Evolutionary conservation across 2,797 vertebrate genomes (phyloP), one percentile per base, ranked within the genome.

Genomic region (Eleutherodactylus coqui): DNA sequence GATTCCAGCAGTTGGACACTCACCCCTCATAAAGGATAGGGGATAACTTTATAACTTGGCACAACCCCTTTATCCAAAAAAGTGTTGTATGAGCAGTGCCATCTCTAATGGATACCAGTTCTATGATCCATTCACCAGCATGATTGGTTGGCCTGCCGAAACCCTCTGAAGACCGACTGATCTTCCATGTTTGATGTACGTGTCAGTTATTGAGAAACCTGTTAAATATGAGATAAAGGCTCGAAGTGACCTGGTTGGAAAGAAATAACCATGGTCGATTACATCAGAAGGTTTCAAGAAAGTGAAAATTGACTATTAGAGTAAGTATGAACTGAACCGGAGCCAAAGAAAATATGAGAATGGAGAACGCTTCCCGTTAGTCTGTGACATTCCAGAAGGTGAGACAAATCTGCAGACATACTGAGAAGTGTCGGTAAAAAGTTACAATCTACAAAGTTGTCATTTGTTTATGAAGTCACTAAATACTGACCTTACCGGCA

Each of bases 301-400:
- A 72, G 85, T 79, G 41, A 90, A 91, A 90, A 0, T 75, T n/a
- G 85, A 67, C 81, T 83, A 84, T 2, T 82, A 79, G 72, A 84
- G 87, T 85, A 78, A 80, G 13, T 19, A 3, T 88, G 53, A 85
- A 89, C 67, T 92, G 88, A 89, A 89, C 67, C 78, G 13, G 60
- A 88, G 80, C 27, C 89, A 92, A 85, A 79, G 89, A 85, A 89
- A 85, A 86, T 47, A 90, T 76, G 27, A 88, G 89, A 21, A 85
- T 58, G 88, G 38, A 49, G 27, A 91, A 24, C 83, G 62, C 47
- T 83, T 88, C 75, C 43, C 78, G 24, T 83, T 80, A 64, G 73
- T 67, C 86, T 43, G 51, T 84, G 11, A 43, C 11, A 81, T 4
- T 64, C 88, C 86, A 67, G 13, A 41, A 51, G 73, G 60, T 75